These are phyloP conservation scores for Lasioglossum lativentre DNA, from an alignment of 2,888 invertebrate genomes.

Conservation along the genomic window DNA sequence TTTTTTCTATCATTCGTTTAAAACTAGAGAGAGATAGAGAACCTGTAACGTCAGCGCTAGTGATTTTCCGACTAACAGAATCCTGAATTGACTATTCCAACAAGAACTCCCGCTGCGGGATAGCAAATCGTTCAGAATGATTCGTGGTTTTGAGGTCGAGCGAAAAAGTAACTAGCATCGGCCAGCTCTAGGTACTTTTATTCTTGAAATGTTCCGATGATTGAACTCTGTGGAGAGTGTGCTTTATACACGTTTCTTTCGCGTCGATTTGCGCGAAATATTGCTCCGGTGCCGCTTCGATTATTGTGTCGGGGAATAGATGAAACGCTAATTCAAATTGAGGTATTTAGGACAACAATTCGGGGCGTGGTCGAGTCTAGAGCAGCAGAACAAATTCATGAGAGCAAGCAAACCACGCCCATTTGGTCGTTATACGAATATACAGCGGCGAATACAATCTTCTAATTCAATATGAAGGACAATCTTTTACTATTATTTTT, in stretches of 20 bases:
- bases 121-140: neutral
- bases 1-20: neutral
- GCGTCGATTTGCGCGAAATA: neutral
- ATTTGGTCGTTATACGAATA: neutral
- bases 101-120: neutral
- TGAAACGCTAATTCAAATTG: neutral
- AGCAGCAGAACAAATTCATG: neutral
- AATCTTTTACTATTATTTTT: no score
- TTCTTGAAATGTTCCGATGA: neutral
- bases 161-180: slow-evolving; percentile 8
- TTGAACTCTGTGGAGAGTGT: neutral
- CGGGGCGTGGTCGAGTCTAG: neutral
- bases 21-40: neutral
- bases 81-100: neutral
- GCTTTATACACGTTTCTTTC: neutral
- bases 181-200: neutral
- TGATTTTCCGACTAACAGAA: neutral
- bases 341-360: neutral
- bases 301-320: neutral
- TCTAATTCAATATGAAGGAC: neutral
- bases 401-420: neutral
- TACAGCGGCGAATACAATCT: neutral
- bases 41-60: slow-evolving; percentile 2
- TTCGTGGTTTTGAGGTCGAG: slow-evolving; percentile 9
- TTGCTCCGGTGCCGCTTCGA: neutral